Base-by-base conservation (phyloP, 2,888 invertebrate genomes). In the Salticus scenicus region DNA sequence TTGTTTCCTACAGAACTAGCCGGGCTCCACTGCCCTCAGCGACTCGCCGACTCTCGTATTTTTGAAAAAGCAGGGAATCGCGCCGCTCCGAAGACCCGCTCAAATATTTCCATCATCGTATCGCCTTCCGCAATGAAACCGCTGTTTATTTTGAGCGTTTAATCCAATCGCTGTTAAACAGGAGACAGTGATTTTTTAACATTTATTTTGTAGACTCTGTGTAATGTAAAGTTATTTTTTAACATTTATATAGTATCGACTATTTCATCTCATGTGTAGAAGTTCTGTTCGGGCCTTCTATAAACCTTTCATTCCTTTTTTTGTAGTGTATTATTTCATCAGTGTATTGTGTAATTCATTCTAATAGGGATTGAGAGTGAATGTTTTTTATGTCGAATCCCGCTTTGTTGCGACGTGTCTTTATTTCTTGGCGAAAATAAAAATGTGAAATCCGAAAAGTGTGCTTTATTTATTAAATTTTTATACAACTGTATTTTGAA, bases 31-130 rank as follows among this genome's bases (percentile, higher is more conserved):
- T 77, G 51, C 77, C 73, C 17, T 73, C 83, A 27, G 73, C 83
- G 10, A 73, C 83, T 42, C 73, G 83, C 63, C 81, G 81, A 67
- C 78, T 57, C 66, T 67, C 83, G 67, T 84, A 84, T 84, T 84
- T 84, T 84, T 84, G 77, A 81, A 73, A 73, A 79, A 28, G 67
- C 41, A 57, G 64, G 72, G 63, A 63, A 66, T 72, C 77, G 72
- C 76, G 77, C 77, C 77, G 47, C 73, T 51, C 42, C 28, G 51
- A 81, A 67, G 69, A 57, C 17, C 37, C 74, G 74, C 74, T 74
- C 74, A 81, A 81, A 74, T 33, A 37, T 69, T 69, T 74, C 63
- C 71, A 69, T 70, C 77, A 24, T 47, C 47, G 27, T 28, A 70
- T 37, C 73, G 51, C 73, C 73, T 20, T 66, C 66, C 80, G 79